phyloP scores from a whole-genome alignment of 2,888 invertebrate genomes.

The Cheilosia variabilis region DNA sequence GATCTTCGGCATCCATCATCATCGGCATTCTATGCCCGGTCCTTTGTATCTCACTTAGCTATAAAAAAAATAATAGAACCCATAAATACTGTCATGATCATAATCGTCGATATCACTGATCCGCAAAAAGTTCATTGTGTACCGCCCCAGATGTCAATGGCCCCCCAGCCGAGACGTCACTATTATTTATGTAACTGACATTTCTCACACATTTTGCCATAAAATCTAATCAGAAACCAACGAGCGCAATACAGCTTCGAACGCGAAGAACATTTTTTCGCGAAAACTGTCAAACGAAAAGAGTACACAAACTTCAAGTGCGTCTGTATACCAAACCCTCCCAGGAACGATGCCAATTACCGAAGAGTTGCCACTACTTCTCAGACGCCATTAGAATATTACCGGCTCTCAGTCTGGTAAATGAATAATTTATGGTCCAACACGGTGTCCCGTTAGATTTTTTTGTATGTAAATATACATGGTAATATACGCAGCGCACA shows the following conservation, averaged over 20 bases:
- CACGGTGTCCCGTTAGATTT: slow-evolving; percentile 68
- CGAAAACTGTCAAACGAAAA: slow-evolving; percentile 30
- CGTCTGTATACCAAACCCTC: not conserved
- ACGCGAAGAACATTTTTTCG: not conserved
- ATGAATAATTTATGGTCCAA: slow-evolving; percentile 74
- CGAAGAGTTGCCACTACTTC: slow-evolving; percentile 8
- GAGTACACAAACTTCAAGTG: slow-evolving; percentile 11
- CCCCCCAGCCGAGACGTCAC: not conserved
- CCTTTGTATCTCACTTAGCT: slow-evolving; percentile 10
- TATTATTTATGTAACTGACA: not conserved
- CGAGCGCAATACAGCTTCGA: not conserved
- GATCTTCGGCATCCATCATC: not conserved
- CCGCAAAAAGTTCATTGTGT: not conserved
- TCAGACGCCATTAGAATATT: not conserved
- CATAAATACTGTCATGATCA: too few species aligned
- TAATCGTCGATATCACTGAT: slow-evolving; percentile 1
- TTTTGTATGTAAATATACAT: slow-evolving; percentile 71
- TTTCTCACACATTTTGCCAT: slow-evolving; percentile 25
- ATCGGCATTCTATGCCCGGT: not conserved
- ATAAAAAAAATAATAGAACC: not conserved
- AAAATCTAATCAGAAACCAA: not conserved
- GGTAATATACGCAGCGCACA: slow-evolving; percentile 32
- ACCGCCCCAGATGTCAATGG: slow-evolving; percentile 27
- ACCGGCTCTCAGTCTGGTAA: slow-evolving; percentile 21
- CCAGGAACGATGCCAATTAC: slow-evolving; percentile 16